Evolutionary conservation across 2,797 vertebrate genomes (phyloP), one percentile per base, ranked within the genome.

Genomic region (Iguana delicatissima): DNA sequence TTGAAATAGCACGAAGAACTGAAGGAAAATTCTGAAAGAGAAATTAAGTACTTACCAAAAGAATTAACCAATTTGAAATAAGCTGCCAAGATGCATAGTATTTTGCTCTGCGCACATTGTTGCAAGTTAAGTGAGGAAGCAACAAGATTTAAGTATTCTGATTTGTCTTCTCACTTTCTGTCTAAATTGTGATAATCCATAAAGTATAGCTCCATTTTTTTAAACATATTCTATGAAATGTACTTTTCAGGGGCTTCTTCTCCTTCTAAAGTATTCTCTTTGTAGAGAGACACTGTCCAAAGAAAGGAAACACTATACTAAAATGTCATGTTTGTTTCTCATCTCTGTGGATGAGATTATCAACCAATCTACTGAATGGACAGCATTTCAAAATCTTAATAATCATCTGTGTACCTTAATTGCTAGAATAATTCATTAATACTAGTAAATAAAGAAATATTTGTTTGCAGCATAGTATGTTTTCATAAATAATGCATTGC

Each of bases 1-100:
- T 72, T 42, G 18, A 91, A 92, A 92, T 7, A 94, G 1, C 26
- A 73, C 59, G 85, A 14, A 69, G 1, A 92, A 92, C 92, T 62
- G 50, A 87, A 86, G 24, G 35, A 46, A 79, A 76, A 57, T 62
- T 46, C 35, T 46, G 35, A 87, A 24, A 80, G 67, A 72, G 38
- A 81, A 52, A 80, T 46, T 81, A 62, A 88, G 20, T 52, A 72
- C 10, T 46, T 80, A 32, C 79, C 76, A 69, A 80, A 88, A 80
- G 62, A 86, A 55, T 1, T 84, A 91, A 55, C 9, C 55, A 89
- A 10, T 0, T 92, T 67, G 20, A 32, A 80, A 69, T 80, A 32
- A 88, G 46, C 46, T 81, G 42, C 69, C 59, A 79, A 26, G 62
- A 10, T 67, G 6, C 55, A 32, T 81, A 55, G 18, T 29, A 2